Base-by-base conservation (phyloP, 2,797 vertebrate species). In the Enteromius anoplus region DNA sequence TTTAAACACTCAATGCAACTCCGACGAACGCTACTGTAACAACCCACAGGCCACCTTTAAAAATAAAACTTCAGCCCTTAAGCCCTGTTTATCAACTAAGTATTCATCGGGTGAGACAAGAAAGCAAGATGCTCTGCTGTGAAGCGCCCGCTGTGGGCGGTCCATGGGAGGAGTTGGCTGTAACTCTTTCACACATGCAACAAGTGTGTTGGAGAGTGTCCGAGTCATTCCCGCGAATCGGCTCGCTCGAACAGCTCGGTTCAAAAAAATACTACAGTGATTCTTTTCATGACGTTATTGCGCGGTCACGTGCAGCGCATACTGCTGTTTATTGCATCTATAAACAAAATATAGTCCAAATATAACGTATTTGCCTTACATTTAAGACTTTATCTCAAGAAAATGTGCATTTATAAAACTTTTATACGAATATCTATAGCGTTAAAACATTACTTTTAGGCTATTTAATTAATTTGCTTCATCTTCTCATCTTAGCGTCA, bases 141-240 rank as follows among this genome's bases (percentile, higher is more conserved):
- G 72, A 81, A 66, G 51, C 53, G 34, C 23, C 32, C 23, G 72
- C 42, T 75, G 53, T 69, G 72, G 81, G 85, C 77, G 72, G 71
- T 1, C 55, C 21, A 15, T 71, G 78, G 84, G 87, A 72, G 85
- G 85, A 85, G 85, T 84, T 77, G 53, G 53, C 51, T 32, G 71
- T 40, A 62, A 34, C 78, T 75, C 53, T 76, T 65, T 75, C 19
- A 40, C 83, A 83, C 80, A 78, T 51, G 66, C 85, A 69, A 85
- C 77, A 87, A 82, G 82, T 79, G 85, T 55, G 58, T 19, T 78
- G 23, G 40, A n/a, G n/a, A 4, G 55, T 26, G 21, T 68, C 64
- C 21, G 65, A 80, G 76, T 78, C 60, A n/a, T 55, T 79, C 65
- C 2, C 0, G 7, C 2, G 47, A 53, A 17, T 12, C 78, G 65